A percentile compares a stretch with the other conserved stretches of the same genome.
Conservation (phyloP, 1,140 invertebrate genomes). For the Chelonus insularis region DNA sequence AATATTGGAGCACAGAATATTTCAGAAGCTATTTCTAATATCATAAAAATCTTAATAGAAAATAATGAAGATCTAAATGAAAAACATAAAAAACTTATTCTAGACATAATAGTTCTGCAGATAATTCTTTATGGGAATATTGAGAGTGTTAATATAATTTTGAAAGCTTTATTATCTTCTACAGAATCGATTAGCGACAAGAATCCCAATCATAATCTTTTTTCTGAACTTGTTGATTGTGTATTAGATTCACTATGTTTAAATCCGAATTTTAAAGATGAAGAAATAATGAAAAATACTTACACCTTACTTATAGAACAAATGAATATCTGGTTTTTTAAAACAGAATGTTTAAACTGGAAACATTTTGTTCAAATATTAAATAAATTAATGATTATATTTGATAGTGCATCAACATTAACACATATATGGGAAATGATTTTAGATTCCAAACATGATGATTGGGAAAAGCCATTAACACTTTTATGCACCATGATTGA, state of each 20-base stretch:
- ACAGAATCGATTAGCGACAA: no score
- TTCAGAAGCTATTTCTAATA: background rate
- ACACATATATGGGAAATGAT: background rate
- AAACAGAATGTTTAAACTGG: background rate
- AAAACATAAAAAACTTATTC: background rate
- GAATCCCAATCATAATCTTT: no score
- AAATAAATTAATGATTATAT: background rate
- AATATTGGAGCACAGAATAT: no score
- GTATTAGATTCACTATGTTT: no score
- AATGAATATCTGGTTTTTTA: no score
- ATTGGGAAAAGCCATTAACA: background rate
- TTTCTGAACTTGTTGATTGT: no score
- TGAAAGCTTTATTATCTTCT: no score
- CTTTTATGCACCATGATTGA: background rate
- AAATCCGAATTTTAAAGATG: no score
- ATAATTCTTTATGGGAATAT: background rate
- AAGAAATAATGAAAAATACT: no score
- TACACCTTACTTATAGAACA: no score
- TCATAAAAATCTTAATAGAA: background rate
- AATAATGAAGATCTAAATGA: background rate
- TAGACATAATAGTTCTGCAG: background rate
- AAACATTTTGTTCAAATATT: background rate
- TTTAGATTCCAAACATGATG: background rate
- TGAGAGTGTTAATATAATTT: no score
- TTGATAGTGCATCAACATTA: background rate